These are phyloP conservation scores for Brachionus calyciflorus DNA, from an alignment of 1,140 invertebrate genomes.

Conservation along the genomic window DNA sequence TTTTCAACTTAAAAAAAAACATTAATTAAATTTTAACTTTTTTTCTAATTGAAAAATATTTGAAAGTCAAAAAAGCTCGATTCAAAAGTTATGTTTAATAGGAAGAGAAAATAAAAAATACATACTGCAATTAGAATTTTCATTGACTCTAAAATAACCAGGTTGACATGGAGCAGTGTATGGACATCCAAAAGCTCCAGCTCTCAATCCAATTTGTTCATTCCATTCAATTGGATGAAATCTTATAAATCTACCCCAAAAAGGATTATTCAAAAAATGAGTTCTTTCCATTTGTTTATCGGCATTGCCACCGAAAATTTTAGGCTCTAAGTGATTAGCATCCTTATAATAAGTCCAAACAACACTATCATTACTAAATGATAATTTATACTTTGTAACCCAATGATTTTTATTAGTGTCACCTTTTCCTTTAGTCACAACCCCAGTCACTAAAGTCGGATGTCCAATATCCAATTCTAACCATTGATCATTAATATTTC, in stretches of 20 bases:
- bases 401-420: conserved; percentile 64
- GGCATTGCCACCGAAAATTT: conserved; percentile 64
- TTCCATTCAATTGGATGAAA: conserved; percentile 64
- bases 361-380: conserved; percentile 65
- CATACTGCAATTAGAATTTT: conserved; percentile 64
- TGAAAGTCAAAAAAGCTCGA: no score
- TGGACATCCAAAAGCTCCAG: conserved; percentile 64
- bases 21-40: not conserved
- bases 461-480: conserved; percentile 66
- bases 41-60: no score
- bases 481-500: conserved; percentile 65
- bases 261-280: conserved; percentile 65
- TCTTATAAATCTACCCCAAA: conserved; percentile 63
- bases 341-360: conserved; percentile 67
- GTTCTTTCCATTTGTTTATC: conserved; percentile 63
- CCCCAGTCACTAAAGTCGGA: conserved; percentile 64
- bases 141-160: conserved; percentile 64
- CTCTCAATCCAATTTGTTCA: conserved; percentile 62
- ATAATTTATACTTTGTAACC: conserved; percentile 65
- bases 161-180: conserved; percentile 61
- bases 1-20: conserved; percentile 25
- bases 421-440: conserved; percentile 64
- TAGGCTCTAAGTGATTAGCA: conserved; percentile 63
- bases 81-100: no score
- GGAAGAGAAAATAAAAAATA: not conserved